Evolutionary conservation across 2,113 vertebrate species (phyloP), one percentile per base, ranked within the genome.

Genomic region (Taxidea taxus): DNA sequence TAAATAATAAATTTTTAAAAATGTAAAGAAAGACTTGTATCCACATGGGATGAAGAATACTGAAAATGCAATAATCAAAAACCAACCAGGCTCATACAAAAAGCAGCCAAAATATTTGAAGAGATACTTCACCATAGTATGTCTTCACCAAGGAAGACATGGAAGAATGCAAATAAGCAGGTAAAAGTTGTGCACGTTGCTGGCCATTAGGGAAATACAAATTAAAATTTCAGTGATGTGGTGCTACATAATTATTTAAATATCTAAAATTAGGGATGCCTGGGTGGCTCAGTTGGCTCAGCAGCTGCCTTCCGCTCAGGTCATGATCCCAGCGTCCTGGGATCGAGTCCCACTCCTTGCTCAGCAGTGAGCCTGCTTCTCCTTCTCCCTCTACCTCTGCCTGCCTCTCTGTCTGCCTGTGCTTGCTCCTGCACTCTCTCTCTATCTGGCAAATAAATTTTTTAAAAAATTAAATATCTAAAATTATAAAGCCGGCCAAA

Each of bases 161-260:
- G 27, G 56, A 74, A 74, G 44, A 15, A 34, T 10, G 4, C 29
- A 62, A 70, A 10, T 23, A 14, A 60, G 18, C 27, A 4, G 54
- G 13, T 1, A 31, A 34, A 74, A 78, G n/a, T 1, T 14, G 34
- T 62, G 78, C 47, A 2, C 7, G n/a, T 6, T 20, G 10, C 56
- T 34, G 42, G 44, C 27, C 75, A 6, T 49, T 27, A 87, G 60
- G 29, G 4, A 84, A 87, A 23, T 34, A 44, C 23, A 47, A 72
- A 74, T 18, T 11, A 14, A 77, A 77, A 77, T 42, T 23, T 25
- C 13, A 27, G 16, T 9, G 2, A 58, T 12, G 49, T 2, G 20
- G 0, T 3, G 9, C 42, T 29, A 1, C 2, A 0, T 0, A 47
- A 39, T 10, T 56, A 34, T 42, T 58, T 23, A 70, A 60, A 18